These are phyloP conservation scores for Sebastes alutus DNA, from an alignment of 2,797 vertebrate genomes.

Conservation along the genomic window DNA sequence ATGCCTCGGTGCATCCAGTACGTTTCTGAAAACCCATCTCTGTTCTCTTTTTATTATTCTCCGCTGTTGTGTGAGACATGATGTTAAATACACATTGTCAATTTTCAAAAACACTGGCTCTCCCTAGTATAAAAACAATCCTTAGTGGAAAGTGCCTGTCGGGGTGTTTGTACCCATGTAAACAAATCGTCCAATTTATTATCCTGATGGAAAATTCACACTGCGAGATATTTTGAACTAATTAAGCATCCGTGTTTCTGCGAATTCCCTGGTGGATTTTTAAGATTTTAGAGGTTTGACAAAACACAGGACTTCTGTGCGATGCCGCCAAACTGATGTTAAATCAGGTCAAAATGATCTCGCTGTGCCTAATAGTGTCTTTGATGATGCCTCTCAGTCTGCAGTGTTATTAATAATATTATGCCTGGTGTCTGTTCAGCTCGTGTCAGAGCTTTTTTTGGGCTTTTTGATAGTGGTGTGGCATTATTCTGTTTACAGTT, in stretches of 20 bases:
- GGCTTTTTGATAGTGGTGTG: slow-evolving; percentile 63
- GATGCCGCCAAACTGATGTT: slow-evolving; percentile 34
- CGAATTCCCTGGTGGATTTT: not conserved
- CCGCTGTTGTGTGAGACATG: not conserved
- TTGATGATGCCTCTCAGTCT: slow-evolving; percentile 51
- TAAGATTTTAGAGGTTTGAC: slow-evolving; percentile 21
- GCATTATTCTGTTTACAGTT: slow-evolving; percentile 46
- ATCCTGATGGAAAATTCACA: slow-evolving; percentile 41
- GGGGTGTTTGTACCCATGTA: slow-evolving; percentile 60
- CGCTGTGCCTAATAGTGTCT: slow-evolving; percentile 47
- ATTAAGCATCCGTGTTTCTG: slow-evolving; percentile 48
- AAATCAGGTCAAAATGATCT: slow-evolving; percentile 55
- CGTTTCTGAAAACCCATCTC: slow-evolving; percentile 15
- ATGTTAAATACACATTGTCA: slow-evolving; percentile 26
- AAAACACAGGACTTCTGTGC: slow-evolving; percentile 18
- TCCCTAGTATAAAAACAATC: slow-evolving; percentile 27
- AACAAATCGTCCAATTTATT: slow-evolving; percentile 40
- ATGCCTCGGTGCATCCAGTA: not conserved
- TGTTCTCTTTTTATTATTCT: not conserved
- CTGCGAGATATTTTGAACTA: slow-evolving; percentile 46
- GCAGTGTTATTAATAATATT: slow-evolving; percentile 54
- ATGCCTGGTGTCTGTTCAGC: slow-evolving; percentile 68
- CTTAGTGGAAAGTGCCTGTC: slow-evolving; percentile 73
- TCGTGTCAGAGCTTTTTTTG: slow-evolving; percentile 48
- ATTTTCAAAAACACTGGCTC: slow-evolving; percentile 21